phyloP scores from a whole-genome alignment of 2,888 invertebrate genomes.

The Agrilus biguttatus region DNA sequence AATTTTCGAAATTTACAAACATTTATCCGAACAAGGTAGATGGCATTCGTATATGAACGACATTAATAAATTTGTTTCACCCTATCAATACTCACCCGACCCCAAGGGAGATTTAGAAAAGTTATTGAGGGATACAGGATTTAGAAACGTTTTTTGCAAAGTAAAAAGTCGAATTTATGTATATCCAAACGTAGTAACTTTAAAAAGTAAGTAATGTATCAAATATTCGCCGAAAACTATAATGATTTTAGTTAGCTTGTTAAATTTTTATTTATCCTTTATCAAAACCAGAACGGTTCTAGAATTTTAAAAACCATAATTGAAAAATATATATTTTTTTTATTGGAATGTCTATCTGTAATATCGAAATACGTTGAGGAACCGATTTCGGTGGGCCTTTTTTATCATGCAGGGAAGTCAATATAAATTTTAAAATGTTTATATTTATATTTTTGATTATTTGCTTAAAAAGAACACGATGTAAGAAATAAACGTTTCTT shows the following conservation, averaged over 20 bases:
- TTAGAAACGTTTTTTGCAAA: conserved; percentile 43
- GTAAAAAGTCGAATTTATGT: conserved; percentile 40
- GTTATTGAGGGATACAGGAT: conserved; percentile 43
- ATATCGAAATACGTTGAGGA: too few species aligned
- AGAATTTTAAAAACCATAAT: background rate
- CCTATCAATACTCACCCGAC: conserved; percentile 47
- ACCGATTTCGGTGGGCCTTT: too few species aligned
- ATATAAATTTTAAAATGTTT: too few species aligned
- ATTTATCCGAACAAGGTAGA: conserved; percentile 36
- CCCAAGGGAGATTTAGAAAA: conserved; percentile 41
- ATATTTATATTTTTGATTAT: too few species aligned
- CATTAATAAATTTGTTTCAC: conserved; percentile 48
- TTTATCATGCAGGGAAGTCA: too few species aligned
- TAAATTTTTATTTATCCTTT: too few species aligned
- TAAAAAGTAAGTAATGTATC: conserved; percentile 39
- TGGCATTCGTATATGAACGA: conserved; percentile 55
- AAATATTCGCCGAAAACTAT: too few species aligned
- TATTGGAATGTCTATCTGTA: too few species aligned
- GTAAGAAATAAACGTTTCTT: too few species aligned
- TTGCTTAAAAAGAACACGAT: too few species aligned
- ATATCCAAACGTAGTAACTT: conserved; percentile 38
- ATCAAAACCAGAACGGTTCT: background rate
- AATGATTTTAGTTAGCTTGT: too few species aligned
- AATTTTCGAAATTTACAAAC: conserved; percentile 52
- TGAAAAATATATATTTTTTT: too few species aligned